Evolutionary conservation across 2,888 invertebrate species (phyloP).

Genomic region (Stenodera caucasica): DNA sequence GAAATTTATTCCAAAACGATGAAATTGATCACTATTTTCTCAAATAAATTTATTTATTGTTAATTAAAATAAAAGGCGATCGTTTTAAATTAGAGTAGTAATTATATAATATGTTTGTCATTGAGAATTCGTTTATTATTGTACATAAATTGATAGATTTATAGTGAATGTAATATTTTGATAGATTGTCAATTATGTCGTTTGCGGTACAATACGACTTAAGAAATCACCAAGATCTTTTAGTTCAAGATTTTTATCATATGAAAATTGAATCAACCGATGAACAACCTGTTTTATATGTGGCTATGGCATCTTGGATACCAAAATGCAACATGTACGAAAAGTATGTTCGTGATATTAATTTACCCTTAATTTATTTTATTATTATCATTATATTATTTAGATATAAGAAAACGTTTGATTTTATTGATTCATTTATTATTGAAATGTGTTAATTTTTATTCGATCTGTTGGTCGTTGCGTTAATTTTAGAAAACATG

Average conservation of each 20-base stretch:
- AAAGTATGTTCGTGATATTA: slow-evolving; percentile 19
- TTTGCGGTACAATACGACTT: slow-evolving; percentile 66
- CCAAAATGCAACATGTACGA: slow-evolving; percentile 64
- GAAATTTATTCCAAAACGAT: background rate
- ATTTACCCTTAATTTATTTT: slow-evolving; percentile 8
- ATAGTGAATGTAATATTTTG: background rate
- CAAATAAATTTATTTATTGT: background rate
- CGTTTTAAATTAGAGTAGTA: background rate
- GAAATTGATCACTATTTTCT: background rate
- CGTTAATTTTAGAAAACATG: background rate
- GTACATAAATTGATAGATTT: background rate
- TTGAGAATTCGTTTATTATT: background rate
- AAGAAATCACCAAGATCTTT: slow-evolving; percentile 53
- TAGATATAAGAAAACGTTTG: too few species aligned
- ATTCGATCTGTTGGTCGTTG: background rate
- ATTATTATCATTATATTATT: slow-evolving; percentile 6
- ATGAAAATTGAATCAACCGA: slow-evolving; percentile 60
- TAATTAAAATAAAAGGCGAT: background rate
- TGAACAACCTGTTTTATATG: slow-evolving; percentile 70
- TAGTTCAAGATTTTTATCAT: slow-evolving; percentile 65
- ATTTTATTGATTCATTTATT: background rate
- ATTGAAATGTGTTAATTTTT: background rate
- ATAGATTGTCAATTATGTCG: slow-evolving; percentile 63
- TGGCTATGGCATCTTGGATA: slow-evolving; percentile 74
- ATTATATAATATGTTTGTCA: background rate